These are phyloP conservation scores for Beris morrisii DNA, from an alignment of 2,888 invertebrate species.

Conservation along the genomic window DNA sequence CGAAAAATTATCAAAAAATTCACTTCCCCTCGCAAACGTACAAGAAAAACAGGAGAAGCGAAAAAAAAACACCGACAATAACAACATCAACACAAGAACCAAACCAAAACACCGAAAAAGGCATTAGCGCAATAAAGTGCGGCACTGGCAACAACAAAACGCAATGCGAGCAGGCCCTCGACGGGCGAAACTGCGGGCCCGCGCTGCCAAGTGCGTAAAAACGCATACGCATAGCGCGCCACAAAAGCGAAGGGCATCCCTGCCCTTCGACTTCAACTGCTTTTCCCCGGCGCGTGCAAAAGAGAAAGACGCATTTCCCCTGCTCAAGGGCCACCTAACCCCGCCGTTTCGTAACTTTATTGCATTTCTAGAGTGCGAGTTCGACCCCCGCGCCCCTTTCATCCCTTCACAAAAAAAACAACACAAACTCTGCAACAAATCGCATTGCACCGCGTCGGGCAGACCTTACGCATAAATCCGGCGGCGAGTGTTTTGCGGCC, in stretches of 20 bases:
- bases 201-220: neutral
- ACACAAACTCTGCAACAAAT: too few species aligned
- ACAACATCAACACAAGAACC: neutral
- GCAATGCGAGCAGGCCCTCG: neutral
- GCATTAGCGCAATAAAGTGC: neutral
- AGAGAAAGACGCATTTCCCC: constrained; percentile 19
- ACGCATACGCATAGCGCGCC: constrained; percentile 1
- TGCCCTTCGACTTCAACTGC: neutral
- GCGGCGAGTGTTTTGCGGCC: too few species aligned
- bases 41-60: constrained; percentile 4
- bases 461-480: too few species aligned
- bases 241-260: constrained; percentile 16
- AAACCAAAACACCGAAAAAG: neutral
- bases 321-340: neutral
- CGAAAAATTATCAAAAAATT: constrained; percentile 37
- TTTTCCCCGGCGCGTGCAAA: neutral
- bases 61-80: neutral
- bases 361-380: too few species aligned
- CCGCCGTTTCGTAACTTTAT: too few species aligned
- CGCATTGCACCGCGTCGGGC: too few species aligned
- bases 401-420: too few species aligned
- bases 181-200: neutral
- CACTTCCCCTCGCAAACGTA: constrained; percentile 35
- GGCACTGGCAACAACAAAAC: neutral
- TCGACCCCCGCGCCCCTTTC: too few species aligned